Conservation (phyloP, 2,888 invertebrate genomes). For the Bombylius discolor region DNA sequence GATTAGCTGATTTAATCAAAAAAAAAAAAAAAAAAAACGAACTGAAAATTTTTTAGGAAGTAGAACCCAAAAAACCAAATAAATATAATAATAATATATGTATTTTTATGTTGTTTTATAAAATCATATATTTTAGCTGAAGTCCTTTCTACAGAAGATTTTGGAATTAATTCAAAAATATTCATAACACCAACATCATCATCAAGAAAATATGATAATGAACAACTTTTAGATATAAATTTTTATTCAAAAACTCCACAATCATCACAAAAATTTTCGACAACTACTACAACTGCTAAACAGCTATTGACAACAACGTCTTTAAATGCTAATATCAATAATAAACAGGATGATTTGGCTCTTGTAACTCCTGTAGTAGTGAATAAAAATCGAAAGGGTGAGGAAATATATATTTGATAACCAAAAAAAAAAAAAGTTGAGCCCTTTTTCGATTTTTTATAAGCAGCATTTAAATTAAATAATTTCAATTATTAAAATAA, state of each 20-base stretch:
- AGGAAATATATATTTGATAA: neutral
- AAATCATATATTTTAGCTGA: neutral
- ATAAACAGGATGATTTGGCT: neutral
- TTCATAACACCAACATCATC: neutral
- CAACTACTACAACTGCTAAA: neutral
- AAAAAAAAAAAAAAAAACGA: too few species aligned
- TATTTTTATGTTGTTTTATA: neutral
- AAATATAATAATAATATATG: too few species aligned
- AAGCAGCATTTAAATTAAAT: too few species aligned
- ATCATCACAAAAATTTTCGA: neutral
- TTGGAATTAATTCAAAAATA: neutral
- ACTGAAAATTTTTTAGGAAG: too few species aligned
- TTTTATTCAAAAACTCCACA: neutral
- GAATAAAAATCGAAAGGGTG: neutral
- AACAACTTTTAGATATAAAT: neutral
- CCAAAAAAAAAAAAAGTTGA: too few species aligned
- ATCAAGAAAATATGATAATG: neutral
- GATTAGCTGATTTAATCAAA: too few species aligned
- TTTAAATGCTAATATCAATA: neutral
- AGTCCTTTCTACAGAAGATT: neutral
- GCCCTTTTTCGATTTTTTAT: too few species aligned
- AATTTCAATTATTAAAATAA: too few species aligned
- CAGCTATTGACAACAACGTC: neutral
- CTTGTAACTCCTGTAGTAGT: neutral
- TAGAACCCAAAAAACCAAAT: too few species aligned